These are phyloP conservation scores for Hanleya hanleyi DNA, from an alignment of 2,888 invertebrate species.

Conservation along the genomic window DNA sequence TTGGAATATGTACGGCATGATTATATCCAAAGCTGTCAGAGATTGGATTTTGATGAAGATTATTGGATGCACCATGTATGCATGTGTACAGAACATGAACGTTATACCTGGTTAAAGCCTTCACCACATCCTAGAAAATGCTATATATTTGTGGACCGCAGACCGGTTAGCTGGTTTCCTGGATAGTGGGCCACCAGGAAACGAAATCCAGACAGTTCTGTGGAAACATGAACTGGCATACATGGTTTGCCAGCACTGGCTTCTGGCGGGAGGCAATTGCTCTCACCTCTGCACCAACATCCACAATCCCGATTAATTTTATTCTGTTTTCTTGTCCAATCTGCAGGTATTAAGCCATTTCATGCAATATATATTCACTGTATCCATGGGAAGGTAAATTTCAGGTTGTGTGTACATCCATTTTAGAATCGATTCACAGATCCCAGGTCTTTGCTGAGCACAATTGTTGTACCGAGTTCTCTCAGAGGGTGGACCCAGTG, in stretches of 20 bases:
- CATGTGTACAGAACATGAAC: neutral
- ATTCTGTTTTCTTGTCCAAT: neutral
- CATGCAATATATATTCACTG: neutral
- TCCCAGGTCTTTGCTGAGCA: too few relatives aligned
- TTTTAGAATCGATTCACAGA: neutral
- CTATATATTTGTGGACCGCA: neutral
- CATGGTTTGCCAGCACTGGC: neutral
- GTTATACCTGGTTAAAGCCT: neutral
- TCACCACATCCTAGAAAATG: slow-evolving; percentile 12
- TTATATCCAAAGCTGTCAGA: neutral
- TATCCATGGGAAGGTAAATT: neutral
- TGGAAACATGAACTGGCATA: too few relatives aligned
- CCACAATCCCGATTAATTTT: neutral
- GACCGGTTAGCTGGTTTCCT: neutral
- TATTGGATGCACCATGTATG: slow-evolving; percentile 2
- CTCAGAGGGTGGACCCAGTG: neutral
- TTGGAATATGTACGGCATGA: neutral
- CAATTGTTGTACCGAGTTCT: neutral
- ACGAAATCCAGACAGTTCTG: neutral
- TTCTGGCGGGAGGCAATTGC: neutral
- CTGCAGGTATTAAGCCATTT: neutral
- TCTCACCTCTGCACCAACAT: neutral
- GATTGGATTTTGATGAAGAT: slow-evolving; percentile 9
- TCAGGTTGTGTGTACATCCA: slow-evolving; percentile 9
- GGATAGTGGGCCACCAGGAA: slow-evolving; percentile 7